Base-by-base conservation (phyloP, 2,888 invertebrate species). In the Pterostichus niger region DNA sequence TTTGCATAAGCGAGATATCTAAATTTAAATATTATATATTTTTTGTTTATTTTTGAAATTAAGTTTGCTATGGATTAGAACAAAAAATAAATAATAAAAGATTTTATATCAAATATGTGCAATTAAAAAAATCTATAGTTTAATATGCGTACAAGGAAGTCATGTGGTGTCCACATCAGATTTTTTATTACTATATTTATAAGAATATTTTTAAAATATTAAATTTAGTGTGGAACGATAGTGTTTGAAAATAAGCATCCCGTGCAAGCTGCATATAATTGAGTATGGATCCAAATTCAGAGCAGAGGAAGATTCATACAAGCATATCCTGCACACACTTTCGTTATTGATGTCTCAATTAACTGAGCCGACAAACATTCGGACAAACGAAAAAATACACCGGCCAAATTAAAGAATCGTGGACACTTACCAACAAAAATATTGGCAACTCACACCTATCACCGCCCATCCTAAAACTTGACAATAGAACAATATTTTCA, bases 301-400 rank as follows among this genome's bases (percentile, higher is more conserved):
- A 35, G 10, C 35, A 33, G 24, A 46, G 24, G 40, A 80, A 80
- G 68, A 80, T 80, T 64, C 79, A 79, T 79, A 46, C 71, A 61
- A 71, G 17, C n/a, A 11, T 15, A 52, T 71, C 68, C 40, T 33
- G 80, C 52, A 80, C 79, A n/a, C 80, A 52, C 52, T 35, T 17
- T 10, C 35, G 56, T 81, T 81, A 81, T 81, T 81, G 81, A 81
- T 81, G 81, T 81, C 81, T 81, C 81, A 81, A 81, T 81, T 81
- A 81, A 75, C 49, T 11, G 44, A 46, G 73, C 52, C 73, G 52
- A 75, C 73, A 75, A 75, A 81, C 81, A 71, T 79, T 64, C 81
- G 35, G 54, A 68, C 81, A 54, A 71, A 68, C 56, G 71, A 81
- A 68, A 81, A 81, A 81, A 71, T 71, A 54, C 24, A 71, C 15